A percentile compares a stretch with the other conserved stretches of the same genome.
phyloP scores from a whole-genome alignment of 2,113 vertebrate genomes.

The Grammomys surdaster region DNA sequence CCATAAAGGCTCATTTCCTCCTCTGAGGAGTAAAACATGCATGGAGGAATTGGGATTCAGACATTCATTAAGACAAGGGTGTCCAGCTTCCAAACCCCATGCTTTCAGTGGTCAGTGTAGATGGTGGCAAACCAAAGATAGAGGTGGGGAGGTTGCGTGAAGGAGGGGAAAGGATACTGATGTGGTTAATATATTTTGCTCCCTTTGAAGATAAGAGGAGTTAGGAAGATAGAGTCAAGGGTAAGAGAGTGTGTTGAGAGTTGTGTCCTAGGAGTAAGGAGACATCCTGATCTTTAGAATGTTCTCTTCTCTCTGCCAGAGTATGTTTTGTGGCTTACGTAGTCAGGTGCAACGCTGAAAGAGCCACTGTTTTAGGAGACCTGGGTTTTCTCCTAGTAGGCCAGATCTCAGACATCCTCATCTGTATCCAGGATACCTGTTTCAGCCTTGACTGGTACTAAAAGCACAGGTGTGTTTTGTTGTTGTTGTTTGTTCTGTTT shows the following conservation, averaged over 20 bases:
- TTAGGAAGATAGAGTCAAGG: neutral
- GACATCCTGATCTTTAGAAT: neutral
- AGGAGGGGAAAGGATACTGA: neutral
- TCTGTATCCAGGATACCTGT: neutral
- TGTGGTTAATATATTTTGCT: constrained; percentile 24
- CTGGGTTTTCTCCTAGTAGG: neutral
- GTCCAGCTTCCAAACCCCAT: neutral
- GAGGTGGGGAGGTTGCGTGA: neutral
- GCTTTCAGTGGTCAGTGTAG: neutral
- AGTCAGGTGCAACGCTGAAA: neutral
- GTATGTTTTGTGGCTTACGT: neutral
- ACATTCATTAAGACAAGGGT: constrained; percentile 70
- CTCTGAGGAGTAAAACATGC: constrained; percentile 80
- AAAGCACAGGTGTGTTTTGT: neutral
- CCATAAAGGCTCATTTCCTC: constrained; percentile 82
- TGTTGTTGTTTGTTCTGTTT: neutral
- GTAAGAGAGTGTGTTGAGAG: neutral
- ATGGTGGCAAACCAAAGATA: neutral
- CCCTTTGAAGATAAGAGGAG: constrained; percentile 5
- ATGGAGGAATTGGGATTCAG: constrained; percentile 72
- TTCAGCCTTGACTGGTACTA: neutral
- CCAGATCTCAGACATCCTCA: neutral
- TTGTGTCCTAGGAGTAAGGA: neutral
- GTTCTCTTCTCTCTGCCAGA: neutral
- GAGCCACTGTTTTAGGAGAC: neutral